Conservation (phyloP, 2,113 vertebrate species). For the Oryzias woworae region DNA sequence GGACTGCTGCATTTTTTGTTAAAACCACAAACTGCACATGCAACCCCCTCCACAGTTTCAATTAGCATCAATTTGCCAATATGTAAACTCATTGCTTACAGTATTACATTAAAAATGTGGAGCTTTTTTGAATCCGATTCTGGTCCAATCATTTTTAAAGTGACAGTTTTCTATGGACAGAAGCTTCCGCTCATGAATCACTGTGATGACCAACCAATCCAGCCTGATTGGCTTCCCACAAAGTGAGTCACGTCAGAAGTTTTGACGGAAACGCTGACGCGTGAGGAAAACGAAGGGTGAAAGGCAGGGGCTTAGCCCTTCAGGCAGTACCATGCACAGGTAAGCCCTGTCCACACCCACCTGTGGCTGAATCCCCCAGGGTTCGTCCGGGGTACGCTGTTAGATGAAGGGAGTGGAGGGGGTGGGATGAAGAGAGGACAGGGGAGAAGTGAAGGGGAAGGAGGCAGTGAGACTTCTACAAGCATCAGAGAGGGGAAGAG, state of each 20-base stretch:
- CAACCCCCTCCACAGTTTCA: constrained; percentile 38
- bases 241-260: constrained; percentile 18
- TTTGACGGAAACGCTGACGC: constrained; percentile 12
- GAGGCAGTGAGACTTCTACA: constrained; percentile 52
- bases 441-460: constrained; percentile 42
- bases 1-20: constrained; percentile 24
- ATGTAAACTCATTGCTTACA: background rate
- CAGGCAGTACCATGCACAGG: constrained; percentile 80
- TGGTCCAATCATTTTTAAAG: constrained; percentile 2
- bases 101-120: background rate
- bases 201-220: constrained; percentile 7
- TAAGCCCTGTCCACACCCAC: constrained; percentile 83
- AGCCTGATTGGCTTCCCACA: background rate
- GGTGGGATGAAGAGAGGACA: constrained; percentile 25
- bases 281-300: constrained; percentile 37
- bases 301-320: constrained; percentile 58
- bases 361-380: constrained; percentile 89
- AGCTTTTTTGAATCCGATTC: constrained; percentile 14
- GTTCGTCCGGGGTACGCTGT: constrained; percentile 94
- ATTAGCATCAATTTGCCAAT: background rate
- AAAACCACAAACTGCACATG: constrained; percentile 60
- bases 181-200: constrained; percentile 13
- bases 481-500: constrained; percentile 42
- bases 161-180: constrained; percentile 6
- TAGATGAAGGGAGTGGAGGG: constrained; percentile 76